Conservation (phyloP, 2,888 invertebrate genomes). For the Melanostoma mellinum region DNA sequence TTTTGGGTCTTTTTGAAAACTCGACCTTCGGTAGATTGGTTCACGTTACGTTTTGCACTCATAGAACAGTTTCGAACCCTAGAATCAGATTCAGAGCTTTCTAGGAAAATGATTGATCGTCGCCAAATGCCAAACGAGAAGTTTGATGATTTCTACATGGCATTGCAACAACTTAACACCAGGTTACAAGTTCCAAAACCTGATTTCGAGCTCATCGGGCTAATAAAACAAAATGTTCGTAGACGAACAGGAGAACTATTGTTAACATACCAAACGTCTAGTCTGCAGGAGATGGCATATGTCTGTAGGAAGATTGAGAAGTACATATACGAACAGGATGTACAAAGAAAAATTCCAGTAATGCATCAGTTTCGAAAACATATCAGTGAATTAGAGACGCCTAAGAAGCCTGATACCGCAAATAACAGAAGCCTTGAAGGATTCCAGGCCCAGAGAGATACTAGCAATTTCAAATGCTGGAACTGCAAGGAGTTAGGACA, state of each 20-base stretch:
- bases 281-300: too few species aligned
- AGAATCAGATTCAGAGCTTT: not conserved
- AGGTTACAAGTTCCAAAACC: slow-evolving; percentile 7
- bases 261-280: too few species aligned
- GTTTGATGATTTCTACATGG: slow-evolving; percentile 11
- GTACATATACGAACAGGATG: not conserved
- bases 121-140: not conserved
- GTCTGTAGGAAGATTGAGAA: too few species aligned
- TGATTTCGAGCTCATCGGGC: not conserved
- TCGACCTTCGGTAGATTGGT: not conserved
- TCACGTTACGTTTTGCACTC: not conserved
- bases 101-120: not conserved
- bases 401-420: too few species aligned
- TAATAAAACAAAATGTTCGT: too few species aligned
- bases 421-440: too few species aligned
- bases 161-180: not conserved
- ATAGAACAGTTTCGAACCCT: not conserved
- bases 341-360: not conserved
- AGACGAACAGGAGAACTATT: too few species aligned
- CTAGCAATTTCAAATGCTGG: not conserved
- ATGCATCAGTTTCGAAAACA: too few species aligned
- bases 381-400: too few species aligned
- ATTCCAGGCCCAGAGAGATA: not conserved
- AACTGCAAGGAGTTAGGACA: not conserved
- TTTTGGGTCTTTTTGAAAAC: not conserved